phyloP scores from a whole-genome alignment of 2,113 vertebrate genomes.

The Alligator sinensis region DNA sequence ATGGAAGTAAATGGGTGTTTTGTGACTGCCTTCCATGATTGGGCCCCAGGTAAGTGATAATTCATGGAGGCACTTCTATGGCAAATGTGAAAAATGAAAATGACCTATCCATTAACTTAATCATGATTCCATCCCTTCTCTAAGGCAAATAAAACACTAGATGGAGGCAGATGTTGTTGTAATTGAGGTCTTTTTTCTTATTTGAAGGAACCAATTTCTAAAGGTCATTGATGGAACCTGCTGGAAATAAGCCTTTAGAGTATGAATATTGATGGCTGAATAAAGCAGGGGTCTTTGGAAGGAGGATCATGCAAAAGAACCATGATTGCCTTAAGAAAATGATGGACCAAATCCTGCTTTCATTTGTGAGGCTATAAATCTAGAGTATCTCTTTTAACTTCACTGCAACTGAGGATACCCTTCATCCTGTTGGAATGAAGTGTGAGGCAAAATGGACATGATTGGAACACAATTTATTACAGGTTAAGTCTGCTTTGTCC shows the following conservation, averaged over 20 bases:
- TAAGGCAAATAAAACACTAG: conserved; percentile 33
- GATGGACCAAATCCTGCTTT: conserved; percentile 9
- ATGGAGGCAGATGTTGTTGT: conserved; percentile 45
- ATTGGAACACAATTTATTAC: neutral
- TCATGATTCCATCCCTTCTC: conserved; percentile 45
- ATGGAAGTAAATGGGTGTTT: conserved; percentile 5
- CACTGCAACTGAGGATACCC: neutral
- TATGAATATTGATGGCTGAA: conserved; percentile 39
- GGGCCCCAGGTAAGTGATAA: conserved; percentile 1
- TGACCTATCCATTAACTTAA: conserved; percentile 27
- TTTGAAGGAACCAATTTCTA: conserved; percentile 35
- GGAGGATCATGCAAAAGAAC: neutral
- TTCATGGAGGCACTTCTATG: conserved; percentile 9
- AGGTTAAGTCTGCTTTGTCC: neutral
- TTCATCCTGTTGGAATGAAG: neutral
- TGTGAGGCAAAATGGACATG: neutral
- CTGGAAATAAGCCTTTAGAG: conserved; percentile 43
- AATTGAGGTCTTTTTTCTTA: conserved; percentile 41
- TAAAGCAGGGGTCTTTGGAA: neutral
- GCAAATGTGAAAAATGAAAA: conserved; percentile 48
- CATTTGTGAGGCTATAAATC: neutral
- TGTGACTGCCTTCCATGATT: neutral
- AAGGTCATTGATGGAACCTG: conserved; percentile 32
- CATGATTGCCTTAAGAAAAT: neutral
- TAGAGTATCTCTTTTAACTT: neutral